Conservation (phyloP, 2,888 invertebrate genomes). For the Stomorhina lunata region DNA sequence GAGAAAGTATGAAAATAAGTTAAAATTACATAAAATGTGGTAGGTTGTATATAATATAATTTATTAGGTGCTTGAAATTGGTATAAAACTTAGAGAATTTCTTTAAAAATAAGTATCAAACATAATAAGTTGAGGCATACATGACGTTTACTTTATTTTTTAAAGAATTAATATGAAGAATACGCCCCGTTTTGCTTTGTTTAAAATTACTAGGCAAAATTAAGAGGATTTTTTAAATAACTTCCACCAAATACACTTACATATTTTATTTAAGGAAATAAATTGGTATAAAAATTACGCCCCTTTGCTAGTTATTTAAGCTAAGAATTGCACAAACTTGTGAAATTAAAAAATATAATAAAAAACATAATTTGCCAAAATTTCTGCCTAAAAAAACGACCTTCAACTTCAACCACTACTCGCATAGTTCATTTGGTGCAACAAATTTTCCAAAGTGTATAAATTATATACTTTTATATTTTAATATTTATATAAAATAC, state of each 20-base stretch:
- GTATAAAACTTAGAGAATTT: too few species aligned
- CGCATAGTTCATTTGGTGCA: not conserved
- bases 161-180: not conserved
- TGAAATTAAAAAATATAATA: not conserved
- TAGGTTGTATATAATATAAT: not conserved
- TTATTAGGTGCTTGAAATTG: not conserved
- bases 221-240: too few species aligned
- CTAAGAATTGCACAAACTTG: not conserved
- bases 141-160: not conserved
- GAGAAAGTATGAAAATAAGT: not conserved
- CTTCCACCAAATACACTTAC: too few species aligned
- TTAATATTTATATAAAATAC: not conserved
- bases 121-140: not conserved
- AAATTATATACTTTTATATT: not conserved
- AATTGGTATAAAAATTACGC: slow-evolving; percentile 26
- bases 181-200: slow-evolving; percentile 5
- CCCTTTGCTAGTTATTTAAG: not conserved
- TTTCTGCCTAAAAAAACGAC: not conserved
- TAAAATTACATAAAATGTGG: not conserved
- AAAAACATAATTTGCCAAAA: not conserved
- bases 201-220: too few species aligned
- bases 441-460: not conserved
- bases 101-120: not conserved
- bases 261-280: not conserved
- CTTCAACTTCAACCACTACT: slow-evolving; percentile 30